Evolutionary conservation across 2,888 invertebrate genomes (phyloP).

Genomic region (Oscheius sp.): DNA sequence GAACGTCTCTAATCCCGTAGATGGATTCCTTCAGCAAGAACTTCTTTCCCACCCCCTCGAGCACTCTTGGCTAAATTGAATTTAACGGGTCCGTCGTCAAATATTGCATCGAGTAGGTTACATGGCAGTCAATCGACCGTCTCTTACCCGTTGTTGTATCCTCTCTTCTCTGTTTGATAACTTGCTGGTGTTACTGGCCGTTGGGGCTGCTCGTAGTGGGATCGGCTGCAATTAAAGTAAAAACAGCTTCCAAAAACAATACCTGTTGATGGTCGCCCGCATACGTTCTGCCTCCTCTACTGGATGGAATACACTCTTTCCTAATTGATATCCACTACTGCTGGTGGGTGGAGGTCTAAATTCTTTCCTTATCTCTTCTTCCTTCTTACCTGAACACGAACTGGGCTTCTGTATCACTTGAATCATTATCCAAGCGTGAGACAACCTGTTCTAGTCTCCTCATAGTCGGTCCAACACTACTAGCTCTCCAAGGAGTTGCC

Average conservation of each 20-base stretch:
- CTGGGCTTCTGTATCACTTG: slow-evolving; percentile 47
- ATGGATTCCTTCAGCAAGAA: neutral
- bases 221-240: neutral
- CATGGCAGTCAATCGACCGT: neutral
- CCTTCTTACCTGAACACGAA: slow-evolving; percentile 47
- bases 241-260: neutral
- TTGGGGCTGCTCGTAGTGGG: neutral
- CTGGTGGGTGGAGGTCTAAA: slow-evolving; percentile 18
- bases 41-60: slow-evolving; percentile 14
- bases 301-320: slow-evolving; percentile 55
- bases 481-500: slow-evolving; percentile 45
- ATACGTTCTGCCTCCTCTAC: slow-evolving; percentile 55
- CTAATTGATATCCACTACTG: slow-evolving; percentile 43
- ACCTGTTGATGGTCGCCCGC: slow-evolving; percentile 47
- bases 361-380: neutral
- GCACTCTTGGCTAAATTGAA: slow-evolving; percentile 31
- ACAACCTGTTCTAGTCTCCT: slow-evolving; percentile 49
- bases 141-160: neutral
- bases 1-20: too few relatives aligned
- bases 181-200: slow-evolving; percentile 19
- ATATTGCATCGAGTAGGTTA: slow-evolving; percentile 27
- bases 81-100: slow-evolving; percentile 28
- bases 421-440: slow-evolving; percentile 39
- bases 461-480: slow-evolving; percentile 52
- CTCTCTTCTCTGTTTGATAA: slow-evolving; percentile 11